phyloP scores from a whole-genome alignment of 53 echinoderm and acorn worm species.

The Glandiceps talaboti region DNA sequence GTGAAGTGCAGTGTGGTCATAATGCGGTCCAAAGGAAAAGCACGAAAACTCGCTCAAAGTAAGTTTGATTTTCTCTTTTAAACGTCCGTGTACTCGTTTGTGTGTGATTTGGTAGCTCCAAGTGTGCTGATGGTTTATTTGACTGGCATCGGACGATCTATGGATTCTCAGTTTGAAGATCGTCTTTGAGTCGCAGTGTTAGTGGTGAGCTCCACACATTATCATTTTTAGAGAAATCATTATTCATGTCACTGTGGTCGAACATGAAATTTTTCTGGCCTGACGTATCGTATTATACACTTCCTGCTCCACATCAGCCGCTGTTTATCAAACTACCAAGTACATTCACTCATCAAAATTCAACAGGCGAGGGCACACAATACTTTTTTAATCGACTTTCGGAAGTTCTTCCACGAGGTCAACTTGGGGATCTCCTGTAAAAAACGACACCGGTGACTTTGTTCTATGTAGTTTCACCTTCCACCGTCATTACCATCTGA shows the following conservation, averaged over 20 bases:
- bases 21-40: slow-evolving; percentile 53
- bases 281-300: neutral
- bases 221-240: neutral
- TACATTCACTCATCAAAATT: neutral
- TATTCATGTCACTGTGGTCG: neutral
- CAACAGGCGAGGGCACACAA: neutral
- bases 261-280: neutral
- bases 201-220: neutral
- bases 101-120: neutral
- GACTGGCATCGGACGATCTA: neutral
- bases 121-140: neutral
- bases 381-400: neutral
- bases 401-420: neutral
- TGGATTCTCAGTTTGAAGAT: neutral
- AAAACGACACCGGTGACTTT: neutral
- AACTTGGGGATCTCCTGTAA: neutral
- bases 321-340: neutral
- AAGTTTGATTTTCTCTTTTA: slow-evolving; percentile 12
- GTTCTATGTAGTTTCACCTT: neutral
- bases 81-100: neutral
- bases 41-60: slow-evolving; percentile 50
- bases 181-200: neutral
- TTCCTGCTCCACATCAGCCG: neutral
- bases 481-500: neutral
- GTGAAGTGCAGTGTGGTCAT: neutral